These are phyloP conservation scores for Stenichneumon culpator DNA, from an alignment of 2,888 invertebrate genomes.

Conservation along the genomic window DNA sequence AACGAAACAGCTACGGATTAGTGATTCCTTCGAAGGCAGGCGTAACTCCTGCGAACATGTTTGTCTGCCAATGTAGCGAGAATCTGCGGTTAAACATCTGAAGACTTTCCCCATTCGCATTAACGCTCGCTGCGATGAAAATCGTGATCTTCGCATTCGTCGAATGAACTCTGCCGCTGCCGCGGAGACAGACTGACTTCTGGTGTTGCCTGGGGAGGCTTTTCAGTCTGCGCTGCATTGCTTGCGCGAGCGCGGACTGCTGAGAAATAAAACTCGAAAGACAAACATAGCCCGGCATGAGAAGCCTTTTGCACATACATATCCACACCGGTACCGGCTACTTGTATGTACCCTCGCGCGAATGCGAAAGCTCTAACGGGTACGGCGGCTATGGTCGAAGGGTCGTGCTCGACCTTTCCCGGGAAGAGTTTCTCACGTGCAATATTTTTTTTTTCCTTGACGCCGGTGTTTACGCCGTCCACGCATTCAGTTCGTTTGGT, in stretches of 20 bases:
- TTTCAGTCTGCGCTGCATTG: constrained; percentile 54
- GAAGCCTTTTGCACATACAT: constrained; percentile 66
- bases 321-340: constrained; percentile 20
- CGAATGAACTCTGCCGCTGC: constrained; percentile 38
- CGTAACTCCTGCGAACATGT: constrained; percentile 7
- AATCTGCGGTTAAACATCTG: constrained; percentile 54
- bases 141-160: constrained; percentile 62
- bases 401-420: constrained; percentile 64
- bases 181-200: constrained; percentile 53
- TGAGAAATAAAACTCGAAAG: constrained; percentile 63
- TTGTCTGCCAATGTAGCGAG: constrained; percentile 6
- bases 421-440: constrained; percentile 31
- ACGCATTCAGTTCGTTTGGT: constrained; percentile 54
- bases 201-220: constrained; percentile 47
- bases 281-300: constrained; percentile 68
- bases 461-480: constrained; percentile 39
- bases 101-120: constrained; percentile 43
- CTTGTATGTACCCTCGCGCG: constrained; percentile 47
- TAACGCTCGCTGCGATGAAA: constrained; percentile 49
- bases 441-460: constrained; percentile 38
- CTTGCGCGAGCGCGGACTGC: not conserved
- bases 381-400: constrained; percentile 44
- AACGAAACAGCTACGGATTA: not conserved
- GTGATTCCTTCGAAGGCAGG: constrained; percentile 6
- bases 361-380: constrained; percentile 36